Evolutionary conservation across 1,140 invertebrate species (phyloP), one percentile per base, ranked within the genome.

Genomic region (Drosophila suzukii): DNA sequence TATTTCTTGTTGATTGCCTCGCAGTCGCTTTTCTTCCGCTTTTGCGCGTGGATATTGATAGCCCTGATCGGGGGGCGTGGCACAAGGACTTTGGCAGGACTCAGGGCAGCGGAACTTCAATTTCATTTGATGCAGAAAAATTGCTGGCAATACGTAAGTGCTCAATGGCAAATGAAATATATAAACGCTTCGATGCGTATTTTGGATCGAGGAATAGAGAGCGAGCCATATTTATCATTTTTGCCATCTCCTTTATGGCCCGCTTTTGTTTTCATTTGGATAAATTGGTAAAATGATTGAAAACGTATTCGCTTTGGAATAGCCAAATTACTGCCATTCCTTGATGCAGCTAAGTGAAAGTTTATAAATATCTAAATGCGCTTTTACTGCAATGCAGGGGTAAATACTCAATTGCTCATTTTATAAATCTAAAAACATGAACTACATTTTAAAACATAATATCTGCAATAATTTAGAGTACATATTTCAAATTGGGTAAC

Each of bases 41-140:
- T 65, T 67, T 78, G 44, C 56, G 59, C 68, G 47, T 54, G 74
- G 82, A 85, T 81, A 86, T 86, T 85, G 84, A 80, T 88, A 84
- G 78, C 78, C 54, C 38, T 49, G 51, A 75, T 55, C 54, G 59
- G 46, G 41, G 24, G 53, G 67, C 36, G 27, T 38, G 38, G 43
- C 46, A 12, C 46, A 12, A 8, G n/a, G 34, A 44, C 47, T 12
- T 15, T 44, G 67, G 51, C 17, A 44, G 54, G 57, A 38, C 41
- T 24, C 24, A 65, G 60, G 67, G 57, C 46, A 53, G 61, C 54
- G 70, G 58, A 81, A 90, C 84, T 90, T 90, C 84, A 84, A 89
- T 89, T 90, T 78, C 84, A 89, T 84, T 75, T 81, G 85, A 90
- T 89, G 84, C 84, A 89, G 85, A 89, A 89, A 89, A 90, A 90